phyloP scores from a whole-genome alignment of 2,797 vertebrate species.

The Micropoecilia bifurca region DNA sequence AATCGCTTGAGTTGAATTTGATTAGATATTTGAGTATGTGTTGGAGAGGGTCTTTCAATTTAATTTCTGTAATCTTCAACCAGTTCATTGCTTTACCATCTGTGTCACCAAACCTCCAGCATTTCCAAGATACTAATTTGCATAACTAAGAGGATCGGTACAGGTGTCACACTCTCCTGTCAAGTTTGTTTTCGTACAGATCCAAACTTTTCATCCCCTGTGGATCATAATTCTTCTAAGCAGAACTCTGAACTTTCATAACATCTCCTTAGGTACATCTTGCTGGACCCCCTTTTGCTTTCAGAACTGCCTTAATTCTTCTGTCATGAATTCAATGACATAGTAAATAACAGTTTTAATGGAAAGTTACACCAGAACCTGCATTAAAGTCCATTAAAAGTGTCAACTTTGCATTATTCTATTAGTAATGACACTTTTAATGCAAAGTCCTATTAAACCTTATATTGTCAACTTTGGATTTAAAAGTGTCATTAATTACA shows the following conservation, averaged over 20 bases:
- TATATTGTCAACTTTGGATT: too few species aligned
- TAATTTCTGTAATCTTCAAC: constrained; percentile 5
- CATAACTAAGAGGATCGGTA: neutral
- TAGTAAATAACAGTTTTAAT: too few species aligned
- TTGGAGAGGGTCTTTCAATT: constrained; percentile 1
- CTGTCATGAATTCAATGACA: too few species aligned
- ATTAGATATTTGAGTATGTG: constrained; percentile 18
- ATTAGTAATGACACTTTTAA: too few species aligned
- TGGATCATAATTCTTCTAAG: neutral
- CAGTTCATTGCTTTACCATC: constrained; percentile 9
- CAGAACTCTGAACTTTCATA: neutral
- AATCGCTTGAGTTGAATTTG: constrained; percentile 25
- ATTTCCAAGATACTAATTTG: neutral
- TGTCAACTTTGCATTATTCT: too few species aligned
- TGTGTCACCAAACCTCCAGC: neutral
- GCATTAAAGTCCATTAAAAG: too few species aligned
- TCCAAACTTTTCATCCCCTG: neutral
- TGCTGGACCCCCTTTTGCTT: too few species aligned
- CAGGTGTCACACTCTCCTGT: neutral
- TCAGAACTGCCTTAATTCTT: too few species aligned
- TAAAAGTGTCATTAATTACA: too few species aligned
- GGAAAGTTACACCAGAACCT: too few species aligned
- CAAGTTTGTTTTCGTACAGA: neutral
- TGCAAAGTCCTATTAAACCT: too few species aligned
- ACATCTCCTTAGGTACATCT: neutral